These are phyloP conservation scores for Oscheius sp. DNA, from an alignment of 2,888 invertebrate genomes.

Conservation along the genomic window DNA sequence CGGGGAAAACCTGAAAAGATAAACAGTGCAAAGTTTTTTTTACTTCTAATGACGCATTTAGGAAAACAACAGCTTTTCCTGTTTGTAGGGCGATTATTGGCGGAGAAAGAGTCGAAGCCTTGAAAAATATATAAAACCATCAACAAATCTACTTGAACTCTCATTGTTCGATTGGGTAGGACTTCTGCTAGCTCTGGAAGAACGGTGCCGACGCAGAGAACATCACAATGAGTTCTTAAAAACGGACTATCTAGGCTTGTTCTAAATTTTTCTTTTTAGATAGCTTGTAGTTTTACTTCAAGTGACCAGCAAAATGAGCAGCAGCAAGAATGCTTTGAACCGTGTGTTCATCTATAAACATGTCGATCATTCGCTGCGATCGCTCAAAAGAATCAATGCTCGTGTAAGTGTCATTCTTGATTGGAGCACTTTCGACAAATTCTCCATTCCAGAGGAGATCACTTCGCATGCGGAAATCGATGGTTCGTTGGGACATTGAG, in stretches of 20 bases:
- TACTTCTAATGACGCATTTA: conserved; percentile 63
- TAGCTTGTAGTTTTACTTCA: conserved; percentile 34
- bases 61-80: conserved; percentile 54
- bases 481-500: conserved; percentile 51
- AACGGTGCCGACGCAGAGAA: conserved; percentile 65
- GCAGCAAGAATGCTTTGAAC: conserved; percentile 65
- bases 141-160: conserved; percentile 42
- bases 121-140: background rate
- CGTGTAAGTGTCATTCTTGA: conserved; percentile 40
- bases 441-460: conserved; percentile 54
- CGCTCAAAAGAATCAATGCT: conserved; percentile 48
- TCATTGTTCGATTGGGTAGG: conserved; percentile 54
- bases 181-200: conserved; percentile 58
- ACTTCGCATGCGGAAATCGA: conserved; percentile 61
- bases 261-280: conserved; percentile 25
- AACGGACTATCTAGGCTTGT: conserved; percentile 65
- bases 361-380: conserved; percentile 60
- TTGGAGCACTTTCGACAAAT: conserved; percentile 49
- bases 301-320: conserved; percentile 61
- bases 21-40: background rate
- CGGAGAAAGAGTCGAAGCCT: conserved; percentile 61
- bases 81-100: conserved; percentile 60
- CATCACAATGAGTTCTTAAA: conserved; percentile 63
- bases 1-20: conserved; percentile 44
- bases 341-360: conserved; percentile 65